phyloP scores from a whole-genome alignment of 2,888 invertebrate genomes.

The Stegophylla sp. region DNA sequence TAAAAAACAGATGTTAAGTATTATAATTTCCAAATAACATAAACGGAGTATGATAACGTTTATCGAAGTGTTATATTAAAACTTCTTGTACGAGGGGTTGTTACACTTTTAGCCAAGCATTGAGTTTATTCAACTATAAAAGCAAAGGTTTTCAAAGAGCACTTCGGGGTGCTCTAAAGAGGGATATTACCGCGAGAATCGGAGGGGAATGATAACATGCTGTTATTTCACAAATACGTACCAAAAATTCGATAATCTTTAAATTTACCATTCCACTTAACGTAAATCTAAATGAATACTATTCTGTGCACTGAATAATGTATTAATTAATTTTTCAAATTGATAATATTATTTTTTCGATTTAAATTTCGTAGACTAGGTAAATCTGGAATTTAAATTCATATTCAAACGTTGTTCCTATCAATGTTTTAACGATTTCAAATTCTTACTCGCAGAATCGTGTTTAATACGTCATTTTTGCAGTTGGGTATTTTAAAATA shows the following conservation, averaged over 20 bases:
- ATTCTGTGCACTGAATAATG: no score
- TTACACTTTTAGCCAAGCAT: background rate
- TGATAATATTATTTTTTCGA: no score
- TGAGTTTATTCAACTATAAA: conserved; percentile 52
- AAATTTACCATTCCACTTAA: conserved; percentile 17
- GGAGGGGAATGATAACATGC: background rate
- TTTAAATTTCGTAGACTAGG: no score
- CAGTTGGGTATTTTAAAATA: no score
- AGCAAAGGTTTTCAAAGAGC: conserved; percentile 41
- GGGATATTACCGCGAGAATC: background rate
- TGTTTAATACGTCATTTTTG: no score
- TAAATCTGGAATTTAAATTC: no score
- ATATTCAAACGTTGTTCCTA: no score
- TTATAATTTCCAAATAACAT: background rate
- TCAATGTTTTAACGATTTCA: no score
- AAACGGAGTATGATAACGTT: conserved; percentile 2
- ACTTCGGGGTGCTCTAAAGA: conserved; percentile 41
- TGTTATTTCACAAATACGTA: background rate
- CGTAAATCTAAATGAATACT: background rate
- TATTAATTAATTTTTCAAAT: no score
- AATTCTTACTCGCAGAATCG: no score
- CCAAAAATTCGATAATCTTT: conserved; percentile 16
- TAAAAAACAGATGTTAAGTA: background rate
- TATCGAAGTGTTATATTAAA: conserved; percentile 27
- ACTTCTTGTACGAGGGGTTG: conserved; percentile 5